Evolutionary conservation across 2,113 vertebrate genomes (phyloP).

Genomic region (human (Homo sapiens)): GRCh38 chr11:133585001-133585500

Average conservation of each 20-base stretch:
- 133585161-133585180: background rate
- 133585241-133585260: background rate
- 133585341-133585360: background rate
- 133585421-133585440: background rate
- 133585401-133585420: background rate
- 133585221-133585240: background rate
- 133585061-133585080: background rate
- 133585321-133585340: background rate
- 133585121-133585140: background rate
- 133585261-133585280: background rate
- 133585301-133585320: background rate
- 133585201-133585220: background rate
- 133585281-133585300: background rate
- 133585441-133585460: background rate
- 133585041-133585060: background rate
- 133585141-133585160: background rate
- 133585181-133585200: background rate
- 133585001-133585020: background rate
- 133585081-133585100: background rate
- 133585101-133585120: background rate
- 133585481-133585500: background rate
- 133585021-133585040: background rate
- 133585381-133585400: background rate
- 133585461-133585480: background rate
- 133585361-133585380: background rate